Evolutionary conservation across 2,888 invertebrate species (phyloP), one percentile per base, ranked within the genome.

Genomic region (Acleris laterana): DNA sequence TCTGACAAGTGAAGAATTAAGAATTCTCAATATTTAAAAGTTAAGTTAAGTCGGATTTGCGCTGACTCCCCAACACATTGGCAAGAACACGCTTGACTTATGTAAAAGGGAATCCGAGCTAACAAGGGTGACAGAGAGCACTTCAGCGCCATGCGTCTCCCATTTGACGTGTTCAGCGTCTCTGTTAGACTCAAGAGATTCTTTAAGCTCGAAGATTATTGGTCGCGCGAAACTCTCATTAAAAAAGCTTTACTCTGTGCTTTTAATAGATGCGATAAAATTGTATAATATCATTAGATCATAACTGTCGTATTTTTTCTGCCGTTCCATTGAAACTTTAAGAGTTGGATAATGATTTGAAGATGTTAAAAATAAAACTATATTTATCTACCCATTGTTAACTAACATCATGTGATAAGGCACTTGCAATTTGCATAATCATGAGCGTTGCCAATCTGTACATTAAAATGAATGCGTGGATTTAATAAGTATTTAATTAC

Each of bases 91-190:
- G 60, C 65, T 60, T 25, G 55, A 65, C 55, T 53, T 64, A 61
- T 53, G 56, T 64, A 60, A 56, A 65, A 66, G 61, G 65, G 51
- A 53, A 49, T 38, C 19, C 19, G n/a, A 55, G 55, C 61, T 46
- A 60, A 56, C 22, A 49, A 56, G 63, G 44, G 63, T 66, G 66
- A 66, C 61, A 66, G 66, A 66, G 66, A 13, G 38, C 61, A 52
- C 66, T 66, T 52, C 25, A 66, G 57, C 22, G 42, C 48, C 66
- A 62, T 57, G 32, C 56, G 62, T 55, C 55, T 62, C 62, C 57
- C 62, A 52, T 57, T 62, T 66, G 61, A 57, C 57, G 38, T 57
- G 57, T 66, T 50, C 50, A 32, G 25, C 44, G 42, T 52, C 60
- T 56, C 51, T 20, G 63, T 58, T 50, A 44, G 32, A 32, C 56